Percentiles rank a stretch among this genome's conserved stretches.
These are phyloP conservation scores for Helicoverpa armigera DNA, from an alignment of 1,140 invertebrate genomes.

Conservation along the genomic window DNA sequence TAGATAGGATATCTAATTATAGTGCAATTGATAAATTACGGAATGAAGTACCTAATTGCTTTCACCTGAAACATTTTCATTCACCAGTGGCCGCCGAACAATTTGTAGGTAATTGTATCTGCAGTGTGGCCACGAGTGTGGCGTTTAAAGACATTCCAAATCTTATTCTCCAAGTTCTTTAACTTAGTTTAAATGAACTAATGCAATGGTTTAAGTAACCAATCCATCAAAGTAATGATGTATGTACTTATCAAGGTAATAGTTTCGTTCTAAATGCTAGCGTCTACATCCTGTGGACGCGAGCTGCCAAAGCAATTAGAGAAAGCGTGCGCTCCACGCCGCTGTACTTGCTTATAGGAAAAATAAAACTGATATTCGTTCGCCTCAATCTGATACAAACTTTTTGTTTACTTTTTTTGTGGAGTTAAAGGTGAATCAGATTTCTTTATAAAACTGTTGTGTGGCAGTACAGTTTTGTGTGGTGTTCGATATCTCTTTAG, in stretches of 20 bases:
- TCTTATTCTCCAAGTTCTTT: too few species aligned
- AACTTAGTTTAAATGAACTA: neutral
- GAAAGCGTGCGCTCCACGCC: slow-evolving; percentile 52
- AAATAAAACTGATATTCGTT: slow-evolving; percentile 40
- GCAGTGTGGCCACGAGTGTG: too few species aligned
- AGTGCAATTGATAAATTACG: too few species aligned
- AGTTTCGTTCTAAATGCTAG: slow-evolving; percentile 34
- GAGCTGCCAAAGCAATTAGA: slow-evolving; percentile 60
- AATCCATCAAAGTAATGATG: too few species aligned
- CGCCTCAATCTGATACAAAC: slow-evolving; percentile 11
- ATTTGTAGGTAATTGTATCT: too few species aligned
- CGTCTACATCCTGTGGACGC: slow-evolving; percentile 50
- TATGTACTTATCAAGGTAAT: slow-evolving; percentile 13
- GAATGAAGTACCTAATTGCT: too few species aligned
- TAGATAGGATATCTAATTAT: too few species aligned
- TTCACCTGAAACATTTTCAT: too few species aligned
- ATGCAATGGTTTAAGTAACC: neutral
- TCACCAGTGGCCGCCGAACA: too few species aligned
- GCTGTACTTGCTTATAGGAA: slow-evolving; percentile 30
- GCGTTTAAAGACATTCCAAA: too few species aligned
- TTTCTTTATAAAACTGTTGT: neutral
- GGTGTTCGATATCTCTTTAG: neutral
- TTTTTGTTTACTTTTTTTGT: neutral
- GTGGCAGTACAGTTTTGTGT: neutral
- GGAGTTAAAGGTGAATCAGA: neutral